Conservation (phyloP, 1,140 invertebrate species). For the Cyrtorhinus lividipennis region DNA sequence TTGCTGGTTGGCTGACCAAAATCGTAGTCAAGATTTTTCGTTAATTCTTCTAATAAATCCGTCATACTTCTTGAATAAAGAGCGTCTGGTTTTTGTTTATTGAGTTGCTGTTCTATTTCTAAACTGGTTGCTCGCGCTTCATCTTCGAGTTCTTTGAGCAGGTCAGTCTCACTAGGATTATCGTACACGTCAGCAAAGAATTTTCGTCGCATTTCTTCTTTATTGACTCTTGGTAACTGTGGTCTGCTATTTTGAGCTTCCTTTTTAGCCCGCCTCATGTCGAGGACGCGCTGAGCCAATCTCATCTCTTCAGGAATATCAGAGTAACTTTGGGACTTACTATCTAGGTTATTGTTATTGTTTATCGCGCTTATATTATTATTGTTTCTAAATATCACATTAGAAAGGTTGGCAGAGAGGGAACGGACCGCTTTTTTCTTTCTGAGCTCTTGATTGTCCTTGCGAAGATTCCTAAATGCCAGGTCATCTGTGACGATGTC, state of each 20-base stretch:
- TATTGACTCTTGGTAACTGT: slow-evolving; percentile 1
- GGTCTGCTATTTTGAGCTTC: neutral
- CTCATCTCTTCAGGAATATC: slow-evolving; percentile 26
- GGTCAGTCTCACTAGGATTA: slow-evolving; percentile 6
- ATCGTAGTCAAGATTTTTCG: slow-evolving; percentile 22
- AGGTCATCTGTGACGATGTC: slow-evolving; percentile 75
- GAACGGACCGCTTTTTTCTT: slow-evolving; percentile 64
- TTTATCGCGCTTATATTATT: slow-evolving; percentile 20
- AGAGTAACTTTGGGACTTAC: slow-evolving; percentile 29
- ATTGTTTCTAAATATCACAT: slow-evolving; percentile 31
- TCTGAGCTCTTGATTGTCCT: slow-evolving; percentile 42
- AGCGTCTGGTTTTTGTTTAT: slow-evolving; percentile 1
- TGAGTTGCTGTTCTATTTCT: slow-evolving; percentile 25
- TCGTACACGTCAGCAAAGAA: slow-evolving; percentile 14
- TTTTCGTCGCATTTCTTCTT: slow-evolving; percentile 11
- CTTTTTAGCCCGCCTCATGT: slow-evolving; percentile 15
- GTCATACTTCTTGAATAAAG: slow-evolving; percentile 20
- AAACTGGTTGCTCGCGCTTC: slow-evolving; percentile 18
- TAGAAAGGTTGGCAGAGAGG: slow-evolving; percentile 63
- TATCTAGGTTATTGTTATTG: slow-evolving; percentile 26
- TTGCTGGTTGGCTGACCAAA: slow-evolving; percentile 17
- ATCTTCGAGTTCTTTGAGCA: slow-evolving; percentile 18
- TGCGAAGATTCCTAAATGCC: slow-evolving; percentile 65
- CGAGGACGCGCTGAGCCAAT: slow-evolving; percentile 22
- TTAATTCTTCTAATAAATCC: slow-evolving; percentile 23